Evolutionary conservation across 2,888 invertebrate species (phyloP), one percentile per base, ranked within the genome.

Genomic region (Oligia strigilis): DNA sequence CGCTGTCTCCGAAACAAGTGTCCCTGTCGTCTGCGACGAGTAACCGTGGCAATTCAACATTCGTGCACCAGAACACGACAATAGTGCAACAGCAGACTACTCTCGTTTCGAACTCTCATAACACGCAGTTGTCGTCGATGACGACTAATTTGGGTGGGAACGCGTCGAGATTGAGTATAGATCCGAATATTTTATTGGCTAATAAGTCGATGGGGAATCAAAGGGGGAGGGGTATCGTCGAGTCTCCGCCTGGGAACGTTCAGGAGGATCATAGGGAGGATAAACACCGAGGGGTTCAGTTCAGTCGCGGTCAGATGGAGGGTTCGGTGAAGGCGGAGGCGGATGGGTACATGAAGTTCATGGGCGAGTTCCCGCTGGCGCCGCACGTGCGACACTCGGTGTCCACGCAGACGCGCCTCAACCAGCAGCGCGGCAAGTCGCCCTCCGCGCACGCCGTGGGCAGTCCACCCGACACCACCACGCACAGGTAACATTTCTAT

Each of bases 11-110:
- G 0, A 98, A 98, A 90, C 98, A 97, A 80, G 97, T 97, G 0
- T 97, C 97, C 0, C 93, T 97, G 40, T 95, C 97, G 0, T 94
- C 97, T 4, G 96, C 97, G 0, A 95, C 97, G 0, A 95, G 75
- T 70, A 97, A 97, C 92, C 97, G 98, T 81, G 97, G 97, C 77
- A 97, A 97, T 88, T 98, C 98, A 0, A 98, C 98, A 0, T 98
- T 98, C 90, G 98, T 98, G 3, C 98, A 98, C 88, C 98, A 98
- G 89, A 99, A 98, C 92, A 98, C 98, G 0, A 98, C 98, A 1
- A 98, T 99, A 90, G 98, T 98, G 4, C 98, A 98, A 91, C 98
- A 98, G 89, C 98, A 98, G 93, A 98, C 98, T 0, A 98, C 98
- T 0, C 98, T 98, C 96, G 98, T 98, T 6, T 98, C 98, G 0